Conservation (phyloP, 2,113 vertebrate genomes). For the Morone chrysops region DNA sequence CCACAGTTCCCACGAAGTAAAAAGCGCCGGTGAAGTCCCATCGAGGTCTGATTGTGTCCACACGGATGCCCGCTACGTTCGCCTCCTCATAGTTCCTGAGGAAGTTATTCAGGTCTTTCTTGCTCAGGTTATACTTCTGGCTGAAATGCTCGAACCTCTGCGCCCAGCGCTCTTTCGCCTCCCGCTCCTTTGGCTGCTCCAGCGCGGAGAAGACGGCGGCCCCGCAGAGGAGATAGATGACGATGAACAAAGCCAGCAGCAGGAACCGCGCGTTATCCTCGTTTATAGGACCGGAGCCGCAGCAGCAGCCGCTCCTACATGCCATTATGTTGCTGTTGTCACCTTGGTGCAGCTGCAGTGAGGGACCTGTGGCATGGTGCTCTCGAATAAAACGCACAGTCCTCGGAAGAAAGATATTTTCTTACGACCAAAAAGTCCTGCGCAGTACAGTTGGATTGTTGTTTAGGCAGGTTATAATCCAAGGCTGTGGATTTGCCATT, state of each 20-base stretch:
- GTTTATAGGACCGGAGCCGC: constrained; percentile 86
- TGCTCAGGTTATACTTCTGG: constrained; percentile 90
- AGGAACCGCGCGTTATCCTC: constrained; percentile 95
- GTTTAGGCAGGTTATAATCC: background rate
- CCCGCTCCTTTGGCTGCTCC: constrained; percentile 91
- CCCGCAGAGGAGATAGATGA: constrained; percentile 92
- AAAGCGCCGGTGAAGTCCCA: constrained; percentile 98
- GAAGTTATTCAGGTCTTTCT: constrained; percentile 88
- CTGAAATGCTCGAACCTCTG: constrained; percentile 91
- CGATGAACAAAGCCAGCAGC: constrained; percentile 90
- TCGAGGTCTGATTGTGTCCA: constrained; percentile 89
- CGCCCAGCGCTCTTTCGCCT: constrained; percentile 91
- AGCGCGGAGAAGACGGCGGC: constrained; percentile 96
- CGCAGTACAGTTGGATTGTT: background rate
- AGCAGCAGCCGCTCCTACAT: constrained; percentile 86
- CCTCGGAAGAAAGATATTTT: background rate
- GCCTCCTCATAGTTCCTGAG: constrained; percentile 93
- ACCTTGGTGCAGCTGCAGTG: constrained; percentile 28
- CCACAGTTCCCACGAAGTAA: constrained; percentile 97
- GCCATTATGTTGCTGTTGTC: constrained; percentile 86
- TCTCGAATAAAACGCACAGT: constrained; percentile 23
- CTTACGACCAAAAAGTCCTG: constrained; percentile 32
- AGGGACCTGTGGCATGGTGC: constrained; percentile 62
- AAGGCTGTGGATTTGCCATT: constrained; percentile 19
- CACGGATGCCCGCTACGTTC: constrained; percentile 90